These are phyloP conservation scores for Crotalus tigris DNA, from an alignment of 2,113 vertebrate species.

Conservation along the genomic window DNA sequence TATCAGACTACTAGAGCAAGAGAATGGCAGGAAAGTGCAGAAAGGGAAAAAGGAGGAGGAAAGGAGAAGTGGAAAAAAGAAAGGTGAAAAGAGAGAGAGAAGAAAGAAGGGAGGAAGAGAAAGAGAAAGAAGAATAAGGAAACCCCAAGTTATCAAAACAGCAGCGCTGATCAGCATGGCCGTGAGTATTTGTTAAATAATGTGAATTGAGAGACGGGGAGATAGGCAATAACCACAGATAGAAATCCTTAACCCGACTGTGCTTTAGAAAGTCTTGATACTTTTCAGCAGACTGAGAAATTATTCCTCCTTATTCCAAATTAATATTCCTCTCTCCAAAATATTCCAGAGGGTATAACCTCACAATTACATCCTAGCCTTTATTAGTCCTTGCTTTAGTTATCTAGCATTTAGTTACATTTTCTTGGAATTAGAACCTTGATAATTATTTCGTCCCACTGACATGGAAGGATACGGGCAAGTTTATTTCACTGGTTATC, in stretches of 20 bases:
- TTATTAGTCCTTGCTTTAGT: neutral
- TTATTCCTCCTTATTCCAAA: neutral
- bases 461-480: neutral
- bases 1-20: neutral
- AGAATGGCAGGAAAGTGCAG: neutral
- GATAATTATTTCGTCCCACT: neutral
- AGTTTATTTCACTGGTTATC: neutral
- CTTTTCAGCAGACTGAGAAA: neutral
- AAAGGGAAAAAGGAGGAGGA: no score
- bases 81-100: neutral
- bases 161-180: neutral
- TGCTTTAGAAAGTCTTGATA: neutral
- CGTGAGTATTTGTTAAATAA: neutral
- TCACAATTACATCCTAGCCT: neutral
- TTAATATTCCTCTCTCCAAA: neutral
- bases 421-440: neutral
- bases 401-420: neutral
- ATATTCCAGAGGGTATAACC: neutral
- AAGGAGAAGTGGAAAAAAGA: neutral
- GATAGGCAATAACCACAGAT: neutral
- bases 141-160: neutral
- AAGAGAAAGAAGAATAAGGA: neutral
- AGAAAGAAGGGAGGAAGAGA: neutral
- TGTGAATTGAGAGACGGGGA: neutral
- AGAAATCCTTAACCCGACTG: no score